Percentiles rank a stretch among this genome's conserved stretches.
phyloP scores from a whole-genome alignment of 2,797 vertebrate species.

The Alectoris magna region DNA sequence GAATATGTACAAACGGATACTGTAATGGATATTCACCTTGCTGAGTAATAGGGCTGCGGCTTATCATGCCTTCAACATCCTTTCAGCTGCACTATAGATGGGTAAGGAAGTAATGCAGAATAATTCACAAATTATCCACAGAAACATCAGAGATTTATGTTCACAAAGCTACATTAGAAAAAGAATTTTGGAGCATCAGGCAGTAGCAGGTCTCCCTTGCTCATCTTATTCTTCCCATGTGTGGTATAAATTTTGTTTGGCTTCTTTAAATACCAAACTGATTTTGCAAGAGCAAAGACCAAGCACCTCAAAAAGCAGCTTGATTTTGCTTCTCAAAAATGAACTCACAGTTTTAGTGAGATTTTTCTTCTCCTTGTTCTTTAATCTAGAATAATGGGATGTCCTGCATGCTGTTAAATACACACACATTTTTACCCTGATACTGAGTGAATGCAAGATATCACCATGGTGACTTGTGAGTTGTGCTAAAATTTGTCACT shows the following conservation, averaged over 20 bases:
- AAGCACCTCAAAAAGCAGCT: not conserved
- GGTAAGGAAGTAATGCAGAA: not conserved
- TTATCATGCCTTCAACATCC: not conserved
- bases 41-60: conserved; percentile 12
- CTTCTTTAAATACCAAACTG: not conserved
- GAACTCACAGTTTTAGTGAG: not conserved
- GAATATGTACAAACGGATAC: not conserved
- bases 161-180: not conserved
- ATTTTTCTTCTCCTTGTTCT: not conserved
- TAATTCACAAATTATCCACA: not conserved
- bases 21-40: not conserved
- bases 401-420: not conserved
- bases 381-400: not conserved
- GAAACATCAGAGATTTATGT: not conserved
- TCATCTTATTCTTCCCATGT: not conserved
- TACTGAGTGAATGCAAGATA: not conserved
- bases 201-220: not conserved
- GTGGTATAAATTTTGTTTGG: not conserved
- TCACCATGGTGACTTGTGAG: not conserved
- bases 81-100: conserved; percentile 18
- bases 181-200: not conserved
- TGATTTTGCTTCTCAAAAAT: not conserved
- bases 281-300: not conserved
- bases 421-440: not conserved
- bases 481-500: not conserved